Percentiles rank a stretch among this genome's conserved stretches.
phyloP scores from a whole-genome alignment of 2,113 vertebrate genomes.

The Nematolebias whitei region DNA sequence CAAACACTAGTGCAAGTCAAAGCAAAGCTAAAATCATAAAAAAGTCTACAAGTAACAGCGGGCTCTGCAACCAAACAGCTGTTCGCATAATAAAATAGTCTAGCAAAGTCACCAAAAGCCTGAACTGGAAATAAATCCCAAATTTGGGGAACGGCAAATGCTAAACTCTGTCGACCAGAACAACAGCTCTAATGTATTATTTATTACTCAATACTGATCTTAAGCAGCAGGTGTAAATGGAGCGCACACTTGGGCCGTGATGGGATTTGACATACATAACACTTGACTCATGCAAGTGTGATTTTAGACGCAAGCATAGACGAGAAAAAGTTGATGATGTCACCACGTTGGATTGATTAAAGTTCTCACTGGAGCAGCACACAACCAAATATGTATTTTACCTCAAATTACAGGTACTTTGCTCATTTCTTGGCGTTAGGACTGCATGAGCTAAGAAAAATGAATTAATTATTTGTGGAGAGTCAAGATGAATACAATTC shows the following conservation, averaged over 20 bases:
- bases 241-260: constrained; percentile 31
- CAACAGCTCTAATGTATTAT: constrained; percentile 41
- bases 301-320: constrained; percentile 35
- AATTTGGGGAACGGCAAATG: constrained; percentile 26
- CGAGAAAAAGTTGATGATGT: constrained; percentile 25
- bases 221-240: constrained; percentile 56
- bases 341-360: constrained; percentile 55
- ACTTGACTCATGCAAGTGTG: constrained; percentile 60
- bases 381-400: not conserved
- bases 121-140: constrained; percentile 19
- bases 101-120: constrained; percentile 25
- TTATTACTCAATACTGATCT: constrained; percentile 52
- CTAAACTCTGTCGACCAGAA: constrained; percentile 1
- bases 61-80: constrained; percentile 6
- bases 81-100: constrained; percentile 42
- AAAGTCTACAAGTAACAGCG: constrained; percentile 11
- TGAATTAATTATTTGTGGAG: too few relatives aligned
- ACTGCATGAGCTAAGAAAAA: not conserved
- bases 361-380: constrained; percentile 16
- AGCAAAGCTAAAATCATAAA: constrained; percentile 20
- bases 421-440: not conserved
- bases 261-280: constrained; percentile 59
- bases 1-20: constrained; percentile 16
- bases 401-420: not conserved
- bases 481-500: too few relatives aligned